Conservation (phyloP, 2,888 invertebrate species). For the Drosophila macrospina region DNA sequence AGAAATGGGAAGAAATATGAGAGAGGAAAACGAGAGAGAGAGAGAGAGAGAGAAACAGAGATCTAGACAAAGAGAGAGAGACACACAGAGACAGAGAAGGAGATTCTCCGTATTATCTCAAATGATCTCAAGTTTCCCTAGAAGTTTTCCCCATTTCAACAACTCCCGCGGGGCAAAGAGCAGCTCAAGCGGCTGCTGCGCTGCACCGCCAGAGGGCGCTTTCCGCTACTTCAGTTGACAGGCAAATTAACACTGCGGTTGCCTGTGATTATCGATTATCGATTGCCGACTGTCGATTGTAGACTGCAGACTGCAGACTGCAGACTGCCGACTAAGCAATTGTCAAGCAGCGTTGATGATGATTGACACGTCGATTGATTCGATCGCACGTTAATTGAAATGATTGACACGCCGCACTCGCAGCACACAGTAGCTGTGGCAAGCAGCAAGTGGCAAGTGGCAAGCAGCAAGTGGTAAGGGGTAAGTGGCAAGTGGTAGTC, state of each 20-base stretch:
- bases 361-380: constrained; percentile 78
- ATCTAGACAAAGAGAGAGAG: background rate
- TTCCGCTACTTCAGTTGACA: background rate
- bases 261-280: constrained; percentile 11
- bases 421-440: background rate
- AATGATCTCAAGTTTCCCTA: background rate
- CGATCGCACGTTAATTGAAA: constrained; percentile 79
- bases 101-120: background rate
- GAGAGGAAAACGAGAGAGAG: too few relatives aligned
- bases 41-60: background rate
- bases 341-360: constrained; percentile 55
- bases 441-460: constrained; percentile 2
- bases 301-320: constrained; percentile 17
- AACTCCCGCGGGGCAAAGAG: too few relatives aligned
- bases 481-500: constrained; percentile 32
- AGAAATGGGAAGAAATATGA: too few relatives aligned
- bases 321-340: constrained; percentile 18
- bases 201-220: constrained; percentile 1
- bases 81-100: background rate
- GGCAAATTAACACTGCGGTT: constrained; percentile 30
- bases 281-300: constrained; percentile 32
- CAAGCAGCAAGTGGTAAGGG: constrained; percentile 1
- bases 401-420: constrained; percentile 66
- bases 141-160: background rate
- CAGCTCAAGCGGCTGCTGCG: background rate